Evolutionary conservation across 64 coral and sea anemone species (phyloP).

Genomic region (Porites lutea): DNA sequence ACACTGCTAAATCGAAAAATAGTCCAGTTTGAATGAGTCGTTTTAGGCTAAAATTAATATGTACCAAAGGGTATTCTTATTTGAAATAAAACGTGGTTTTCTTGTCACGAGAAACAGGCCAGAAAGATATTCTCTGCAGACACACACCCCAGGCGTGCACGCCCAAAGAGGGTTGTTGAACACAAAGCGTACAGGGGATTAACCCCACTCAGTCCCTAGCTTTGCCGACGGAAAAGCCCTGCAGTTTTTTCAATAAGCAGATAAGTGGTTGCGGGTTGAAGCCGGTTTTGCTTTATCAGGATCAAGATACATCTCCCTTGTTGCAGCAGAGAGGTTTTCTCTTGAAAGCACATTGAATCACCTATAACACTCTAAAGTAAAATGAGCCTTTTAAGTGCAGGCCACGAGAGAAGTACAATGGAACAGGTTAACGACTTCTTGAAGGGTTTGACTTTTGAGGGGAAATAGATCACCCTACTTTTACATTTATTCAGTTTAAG

Average conservation of each 20-base stretch:
- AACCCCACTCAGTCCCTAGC: slow-evolving; percentile 16
- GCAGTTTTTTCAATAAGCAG: slow-evolving; percentile 41
- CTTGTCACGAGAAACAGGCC: too few species aligned
- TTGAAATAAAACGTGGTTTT: too few species aligned
- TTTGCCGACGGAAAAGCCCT: slow-evolving; percentile 50
- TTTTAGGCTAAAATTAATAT: too few species aligned
- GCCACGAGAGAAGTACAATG: too few species aligned
- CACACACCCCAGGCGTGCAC: background rate
- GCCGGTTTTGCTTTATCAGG: background rate
- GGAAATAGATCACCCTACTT: too few species aligned
- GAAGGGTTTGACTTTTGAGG: too few species aligned
- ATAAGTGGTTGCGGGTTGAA: slow-evolving; percentile 16
- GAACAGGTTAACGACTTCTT: too few species aligned
- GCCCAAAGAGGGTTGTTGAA: slow-evolving; percentile 29
- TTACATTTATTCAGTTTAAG: too few species aligned
- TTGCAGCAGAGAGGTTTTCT: background rate
- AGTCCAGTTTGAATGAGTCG: too few species aligned
- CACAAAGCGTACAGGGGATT: slow-evolving; percentile 6
- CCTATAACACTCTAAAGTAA: background rate
- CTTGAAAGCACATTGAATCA: background rate
- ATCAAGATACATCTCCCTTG: background rate
- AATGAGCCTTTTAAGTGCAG: background rate
- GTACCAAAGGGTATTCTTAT: too few species aligned
- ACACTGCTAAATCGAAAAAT: too few species aligned
- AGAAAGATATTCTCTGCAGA: background rate